Conservation (phyloP, 2,797 vertebrate species). For the Xiphophorus birchmanni region DNA sequence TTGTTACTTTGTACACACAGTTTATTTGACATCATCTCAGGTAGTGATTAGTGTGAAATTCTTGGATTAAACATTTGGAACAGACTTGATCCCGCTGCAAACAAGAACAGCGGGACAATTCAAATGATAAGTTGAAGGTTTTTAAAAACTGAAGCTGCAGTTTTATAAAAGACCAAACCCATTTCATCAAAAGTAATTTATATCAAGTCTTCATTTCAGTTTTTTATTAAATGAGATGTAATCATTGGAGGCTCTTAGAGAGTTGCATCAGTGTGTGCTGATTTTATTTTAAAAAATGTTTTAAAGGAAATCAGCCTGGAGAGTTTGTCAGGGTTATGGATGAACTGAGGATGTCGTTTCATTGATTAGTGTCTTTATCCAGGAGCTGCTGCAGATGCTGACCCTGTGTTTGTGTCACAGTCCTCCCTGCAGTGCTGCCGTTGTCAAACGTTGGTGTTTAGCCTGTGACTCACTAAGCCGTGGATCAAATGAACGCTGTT, state of each 20-base stretch:
- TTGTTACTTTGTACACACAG: conserved; percentile 35
- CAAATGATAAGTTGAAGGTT: not conserved
- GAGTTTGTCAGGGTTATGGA: not conserved
- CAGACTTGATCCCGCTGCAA: conserved; percentile 1
- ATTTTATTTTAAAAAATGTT: not conserved
- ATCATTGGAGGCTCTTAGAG: not conserved
- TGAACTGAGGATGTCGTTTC: not conserved
- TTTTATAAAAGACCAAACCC: too few relatives aligned
- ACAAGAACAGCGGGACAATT: not conserved
- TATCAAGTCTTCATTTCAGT: conserved; percentile 20
- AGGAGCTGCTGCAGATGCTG: conserved; percentile 33
- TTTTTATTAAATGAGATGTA: conserved; percentile 8
- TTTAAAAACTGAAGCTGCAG: not conserved
- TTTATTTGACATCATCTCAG: conserved; percentile 30
- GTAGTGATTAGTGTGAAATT: conserved; percentile 26
- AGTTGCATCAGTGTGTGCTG: conserved; percentile 5
- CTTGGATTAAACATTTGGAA: conserved; percentile 7
- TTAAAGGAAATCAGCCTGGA: not conserved
- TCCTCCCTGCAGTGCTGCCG: conserved; percentile 39
- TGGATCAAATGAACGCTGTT: conserved; percentile 64
- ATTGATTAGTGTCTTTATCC: conserved; percentile 48
- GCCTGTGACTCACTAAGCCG: conserved; percentile 60
- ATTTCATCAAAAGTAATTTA: conserved; percentile 5
- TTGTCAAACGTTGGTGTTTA: conserved; percentile 60
- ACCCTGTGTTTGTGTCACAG: conserved; percentile 57